phyloP scores from a whole-genome alignment of 2,797 vertebrate species.

The Catamblyrhynchus diadema region DNA sequence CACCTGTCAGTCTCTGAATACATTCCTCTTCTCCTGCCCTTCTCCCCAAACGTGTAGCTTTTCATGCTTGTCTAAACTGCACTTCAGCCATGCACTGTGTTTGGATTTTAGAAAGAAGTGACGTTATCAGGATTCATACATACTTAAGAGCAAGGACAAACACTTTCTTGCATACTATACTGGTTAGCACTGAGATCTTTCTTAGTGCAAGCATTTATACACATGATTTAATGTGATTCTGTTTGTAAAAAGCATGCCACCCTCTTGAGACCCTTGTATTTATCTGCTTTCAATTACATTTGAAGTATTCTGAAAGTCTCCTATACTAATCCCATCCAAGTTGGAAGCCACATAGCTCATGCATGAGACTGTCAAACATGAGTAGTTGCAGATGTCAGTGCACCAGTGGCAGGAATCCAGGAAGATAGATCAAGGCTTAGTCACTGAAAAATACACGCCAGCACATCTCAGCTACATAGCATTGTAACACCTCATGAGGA shows the following conservation, averaged over 20 bases:
- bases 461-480: constrained; percentile 61
- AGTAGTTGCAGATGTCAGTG: constrained; percentile 81
- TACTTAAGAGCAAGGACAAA: constrained; percentile 16
- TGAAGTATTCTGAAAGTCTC: constrained; percentile 66
- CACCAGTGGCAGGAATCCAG: constrained; percentile 70
- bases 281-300: constrained; percentile 75
- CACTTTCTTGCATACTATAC: neutral
- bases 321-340: constrained; percentile 73
- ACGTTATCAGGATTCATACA: neutral
- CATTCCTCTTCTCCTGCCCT: neutral
- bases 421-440: constrained; percentile 76
- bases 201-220: neutral
- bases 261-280: constrained; percentile 47
- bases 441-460: constrained; percentile 71
- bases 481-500: constrained; percentile 61
- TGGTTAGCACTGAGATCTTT: constrained; percentile 30
- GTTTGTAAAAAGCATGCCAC: constrained; percentile 50
- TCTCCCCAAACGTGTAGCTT: neutral
- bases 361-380: constrained; percentile 76
- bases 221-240: constrained; percentile 6
- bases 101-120: neutral
- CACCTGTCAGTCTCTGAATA: neutral
- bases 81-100: neutral
- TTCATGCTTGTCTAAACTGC: neutral
- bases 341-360: constrained; percentile 74